Evolutionary conservation across 2,113 vertebrate genomes (phyloP), one percentile per base, ranked within the genome.

Genomic region (Dicentrarchus labrax): DNA sequence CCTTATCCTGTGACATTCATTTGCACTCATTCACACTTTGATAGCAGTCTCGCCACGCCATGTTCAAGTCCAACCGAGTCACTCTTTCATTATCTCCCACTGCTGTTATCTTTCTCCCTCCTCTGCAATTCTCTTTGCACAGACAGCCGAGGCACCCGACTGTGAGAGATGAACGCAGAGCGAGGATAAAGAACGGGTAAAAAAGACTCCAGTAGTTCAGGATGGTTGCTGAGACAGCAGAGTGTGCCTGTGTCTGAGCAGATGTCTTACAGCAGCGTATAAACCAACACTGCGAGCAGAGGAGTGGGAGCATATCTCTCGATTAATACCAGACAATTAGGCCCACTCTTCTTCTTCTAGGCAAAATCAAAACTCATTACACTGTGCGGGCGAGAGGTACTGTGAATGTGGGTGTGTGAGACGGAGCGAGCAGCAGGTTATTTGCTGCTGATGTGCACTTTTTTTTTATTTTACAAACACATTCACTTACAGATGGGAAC

Each of bases 211-310:
- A 78, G 82, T 17, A 70, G 72, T 66, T 82, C 54, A 7, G 76
- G 75, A 50, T 6, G 69, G 72, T 11, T 87, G 90, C 90, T 90
- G 88, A 90, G 73, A 19, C 81, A 90, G 91, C 88, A 89, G 78
- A 67, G 73, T 54, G 8, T 51, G 72, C 48, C 66, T 80, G 76
- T 24, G 80, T 60, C 30, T 53, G 54, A 72, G 72, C 76, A 75
- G 76, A 76, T 68, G 83, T 86, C 57, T 78, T 41, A 68, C 66
- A 51, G 53, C 59, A 13, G 68, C 0, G 10, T 54, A 17, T 10
- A 41, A 70, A 66, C 22, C 36, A 12, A 39, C 56, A 17, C 41
- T 36, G 53, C 24, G 5, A 66, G 59, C 16, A 38, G 57, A 65
- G 43, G 41, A 60, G 72, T 0, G 61, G 60, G 47, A 61, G 77